Conservation (phyloP, 2,113 vertebrate genomes). For the Emydocephalus ijimae region DNA sequence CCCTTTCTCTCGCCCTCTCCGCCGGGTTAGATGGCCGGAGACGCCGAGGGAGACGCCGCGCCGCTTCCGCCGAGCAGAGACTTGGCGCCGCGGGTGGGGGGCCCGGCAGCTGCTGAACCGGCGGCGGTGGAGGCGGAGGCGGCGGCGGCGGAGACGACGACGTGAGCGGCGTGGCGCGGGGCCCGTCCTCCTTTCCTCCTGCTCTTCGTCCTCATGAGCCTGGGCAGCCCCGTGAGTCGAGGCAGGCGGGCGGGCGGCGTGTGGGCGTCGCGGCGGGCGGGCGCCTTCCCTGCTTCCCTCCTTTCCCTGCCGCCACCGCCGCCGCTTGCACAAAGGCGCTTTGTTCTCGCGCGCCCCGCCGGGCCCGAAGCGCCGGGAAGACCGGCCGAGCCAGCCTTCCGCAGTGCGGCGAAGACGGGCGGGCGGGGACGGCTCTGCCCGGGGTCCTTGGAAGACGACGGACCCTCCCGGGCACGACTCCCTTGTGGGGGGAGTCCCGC, state of each 20-base stretch:
- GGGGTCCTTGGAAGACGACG: not conserved
- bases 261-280: not conserved
- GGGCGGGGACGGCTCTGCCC: not conserved
- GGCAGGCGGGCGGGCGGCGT: not conserved
- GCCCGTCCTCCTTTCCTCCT: not conserved
- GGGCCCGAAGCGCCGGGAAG: not conserved
- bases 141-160: slow-evolving; percentile 32
- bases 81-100: slow-evolving; percentile 21
- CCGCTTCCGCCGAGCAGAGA: slow-evolving; percentile 46
- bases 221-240: slow-evolving; percentile 64
- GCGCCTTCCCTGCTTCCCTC: not conserved
- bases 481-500: not conserved
- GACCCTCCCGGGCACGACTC: not conserved
- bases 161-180: not conserved
- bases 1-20: slow-evolving; percentile 52
- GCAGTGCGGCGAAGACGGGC: slow-evolving; percentile 31
- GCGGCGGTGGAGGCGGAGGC: not conserved
- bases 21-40: slow-evolving; percentile 73
- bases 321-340: slow-evolving; percentile 66
- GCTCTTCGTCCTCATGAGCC: slow-evolving; percentile 55
- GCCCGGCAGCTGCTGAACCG: slow-evolving; percentile 37
- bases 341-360: slow-evolving; percentile 54
- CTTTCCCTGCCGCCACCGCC: slow-evolving; percentile 19
- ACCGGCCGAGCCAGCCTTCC: slow-evolving; percentile 11
- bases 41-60: slow-evolving; percentile 57